Conservation (phyloP, 2,797 vertebrate genomes). For the Chromobotia macracanthus region DNA sequence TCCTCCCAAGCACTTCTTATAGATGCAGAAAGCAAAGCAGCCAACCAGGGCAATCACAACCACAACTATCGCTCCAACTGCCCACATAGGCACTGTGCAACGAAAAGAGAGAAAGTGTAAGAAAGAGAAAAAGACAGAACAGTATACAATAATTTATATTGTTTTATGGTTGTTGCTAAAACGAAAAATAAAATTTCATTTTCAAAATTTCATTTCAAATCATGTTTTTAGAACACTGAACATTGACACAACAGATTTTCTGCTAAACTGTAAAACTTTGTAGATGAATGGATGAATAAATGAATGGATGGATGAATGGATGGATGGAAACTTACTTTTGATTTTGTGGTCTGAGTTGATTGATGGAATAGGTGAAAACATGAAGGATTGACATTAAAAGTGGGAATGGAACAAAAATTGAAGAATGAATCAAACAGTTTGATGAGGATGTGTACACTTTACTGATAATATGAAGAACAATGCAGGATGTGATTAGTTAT, state of each 20-base stretch:
- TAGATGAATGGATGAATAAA: too few relatives aligned
- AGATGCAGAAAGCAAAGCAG: conserved; percentile 84
- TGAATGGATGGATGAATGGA: not conserved
- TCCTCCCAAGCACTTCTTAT: conserved; percentile 80
- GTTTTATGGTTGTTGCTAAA: not conserved
- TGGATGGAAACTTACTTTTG: conserved; percentile 71
- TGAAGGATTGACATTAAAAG: conserved; percentile 6
- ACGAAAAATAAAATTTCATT: not conserved
- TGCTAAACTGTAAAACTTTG: not conserved
- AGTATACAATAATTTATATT: not conserved
- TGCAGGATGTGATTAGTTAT: not conserved
- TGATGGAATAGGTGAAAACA: conserved; percentile 47
- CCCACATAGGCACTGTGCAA: conserved; percentile 86
- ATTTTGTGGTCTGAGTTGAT: conserved; percentile 76
- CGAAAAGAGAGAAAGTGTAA: not conserved
- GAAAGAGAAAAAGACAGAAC: not conserved
- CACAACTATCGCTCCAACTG: conserved; percentile 83
- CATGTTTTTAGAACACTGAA: too few relatives aligned
- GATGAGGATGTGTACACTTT: not conserved
- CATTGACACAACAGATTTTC: too few relatives aligned
- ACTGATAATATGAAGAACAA: not conserved
- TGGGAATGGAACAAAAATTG: conserved; percentile 17
- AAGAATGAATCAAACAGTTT: not conserved
- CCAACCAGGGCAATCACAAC: conserved; percentile 79
- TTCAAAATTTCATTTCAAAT: too few relatives aligned